Base-by-base conservation (phyloP, 2,113 vertebrate genomes). In the Aegithalos caudatus region DNA sequence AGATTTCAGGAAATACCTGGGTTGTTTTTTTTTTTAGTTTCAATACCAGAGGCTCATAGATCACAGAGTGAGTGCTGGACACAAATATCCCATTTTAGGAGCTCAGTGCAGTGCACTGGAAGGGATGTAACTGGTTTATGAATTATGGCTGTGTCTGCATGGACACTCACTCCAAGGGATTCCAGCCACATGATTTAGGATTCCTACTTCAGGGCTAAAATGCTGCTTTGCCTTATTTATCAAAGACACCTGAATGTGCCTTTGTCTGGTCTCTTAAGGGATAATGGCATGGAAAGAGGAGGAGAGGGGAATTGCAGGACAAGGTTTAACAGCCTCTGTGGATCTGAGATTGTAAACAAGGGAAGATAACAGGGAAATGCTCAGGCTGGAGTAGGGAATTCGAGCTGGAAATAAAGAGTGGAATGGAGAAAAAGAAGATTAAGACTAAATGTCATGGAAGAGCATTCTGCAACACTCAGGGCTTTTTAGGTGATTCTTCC, bases 401-500 rank as follows among this genome's bases (percentile, higher is more conserved):
- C 1, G 14, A 57, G 65, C 77, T 89, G 53, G 89, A 71, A 94
- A 86, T 84, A 37, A 88, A 74, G 76, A 33, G 82, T 66, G 79
- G 31, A 88, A 89, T 81, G 86, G 94, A 84, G 84, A 84, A 81
- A 74, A 45, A 38, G 78, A 40, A 93, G 77, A 87, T 79, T 70
- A 82, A 58, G 91, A 61, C 62, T 90, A 76, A 95, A 95, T 80
- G 79, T 82, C 78, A 37, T 61, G 84, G 76, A 90, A 54, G 91
- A 91, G 70, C 53, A 25, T 89, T 84, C 94, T 86, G 72, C 61
- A 86, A 16, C 71, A 57, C 50, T 60, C 8, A 3, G 65, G 83
- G 38, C 5, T 62, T 83, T 88, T 92, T 27, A 10, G 11, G 51
- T 40, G 71, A 16, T 33, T 86, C 82, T 95, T 94, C 92, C 77